phyloP scores from a whole-genome alignment of 2,888 invertebrate species.

The Axea sp. region DNA sequence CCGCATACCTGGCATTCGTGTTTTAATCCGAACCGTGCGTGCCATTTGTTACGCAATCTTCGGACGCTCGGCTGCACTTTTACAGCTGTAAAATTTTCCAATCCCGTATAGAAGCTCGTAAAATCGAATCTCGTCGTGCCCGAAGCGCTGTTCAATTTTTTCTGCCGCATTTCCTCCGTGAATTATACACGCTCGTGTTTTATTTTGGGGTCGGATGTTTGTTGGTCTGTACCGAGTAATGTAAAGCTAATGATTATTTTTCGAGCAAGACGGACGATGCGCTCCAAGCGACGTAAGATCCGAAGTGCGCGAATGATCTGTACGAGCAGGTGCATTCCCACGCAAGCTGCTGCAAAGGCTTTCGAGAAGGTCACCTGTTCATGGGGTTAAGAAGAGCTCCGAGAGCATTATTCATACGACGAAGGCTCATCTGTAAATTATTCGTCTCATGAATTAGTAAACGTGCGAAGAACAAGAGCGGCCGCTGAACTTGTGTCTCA shows the following conservation, averaged over 20 bases:
- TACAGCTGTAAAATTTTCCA: neutral
- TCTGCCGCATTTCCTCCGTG: slow-evolving; percentile 1
- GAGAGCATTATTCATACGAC: slow-evolving; percentile 71
- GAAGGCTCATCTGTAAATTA: slow-evolving; percentile 70
- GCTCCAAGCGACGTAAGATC: slow-evolving; percentile 59
- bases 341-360: slow-evolving; percentile 62
- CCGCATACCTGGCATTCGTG: slow-evolving; percentile 21
- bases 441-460: slow-evolving; percentile 74
- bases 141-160: slow-evolving; percentile 3
- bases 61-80: neutral
- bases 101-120: neutral
- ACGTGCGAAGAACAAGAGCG: slow-evolving; percentile 64
- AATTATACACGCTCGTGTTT: slow-evolving; percentile 41
- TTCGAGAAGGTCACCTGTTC: slow-evolving; percentile 67
- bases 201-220: slow-evolving; percentile 20
- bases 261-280: slow-evolving; percentile 57
- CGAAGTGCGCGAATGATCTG: slow-evolving; percentile 61
- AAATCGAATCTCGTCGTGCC: slow-evolving; percentile 3
- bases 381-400: slow-evolving; percentile 67
- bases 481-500: slow-evolving; percentile 49
- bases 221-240: slow-evolving; percentile 20
- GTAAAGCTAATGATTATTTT: slow-evolving; percentile 53
- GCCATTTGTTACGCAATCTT: slow-evolving; percentile 8
- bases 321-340: slow-evolving; percentile 67
- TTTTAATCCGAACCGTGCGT: slow-evolving; percentile 7